A percentile compares a stretch with the other conserved stretches of the same genome.
These are phyloP conservation scores for Coptodon bakossiorum DNA, from an alignment of 2,113 vertebrate genomes.

Conservation along the genomic window DNA sequence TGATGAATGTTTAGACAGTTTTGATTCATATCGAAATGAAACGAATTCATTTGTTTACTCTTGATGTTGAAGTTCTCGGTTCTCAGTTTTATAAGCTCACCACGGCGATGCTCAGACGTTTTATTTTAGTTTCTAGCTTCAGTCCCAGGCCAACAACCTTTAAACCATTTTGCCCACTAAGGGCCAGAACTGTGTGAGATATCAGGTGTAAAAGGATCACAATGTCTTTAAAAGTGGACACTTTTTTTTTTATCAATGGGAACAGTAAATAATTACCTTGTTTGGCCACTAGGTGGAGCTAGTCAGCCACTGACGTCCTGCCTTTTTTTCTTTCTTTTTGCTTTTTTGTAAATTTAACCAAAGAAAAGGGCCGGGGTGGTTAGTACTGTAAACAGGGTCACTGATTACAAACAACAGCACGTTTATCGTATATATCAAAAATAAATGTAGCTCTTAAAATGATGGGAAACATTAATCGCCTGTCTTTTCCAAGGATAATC, in stretches of 20 bases:
- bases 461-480: not conserved
- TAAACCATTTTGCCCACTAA: not conserved
- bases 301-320: not conserved
- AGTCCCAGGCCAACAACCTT: not conserved
- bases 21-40: not conserved
- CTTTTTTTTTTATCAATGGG: not conserved
- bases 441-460: not conserved
- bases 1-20: not conserved
- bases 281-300: slow-evolving; percentile 19
- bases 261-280: not conserved
- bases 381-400: not conserved
- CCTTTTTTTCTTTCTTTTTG: not conserved
- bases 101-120: not conserved
- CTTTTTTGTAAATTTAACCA: not conserved
- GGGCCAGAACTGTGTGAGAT: not conserved
- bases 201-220: not conserved
- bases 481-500: not conserved
- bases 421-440: not conserved
- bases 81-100: fast-evolving
- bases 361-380: not conserved
- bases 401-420: not conserved
- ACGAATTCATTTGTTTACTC: fast-evolving
- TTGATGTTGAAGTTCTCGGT: not conserved
- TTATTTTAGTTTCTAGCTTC: not conserved
- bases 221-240: not conserved